These are phyloP conservation scores for Macrotrachela quadricornifera DNA, from an alignment of 1,140 invertebrate genomes.

Conservation along the genomic window DNA sequence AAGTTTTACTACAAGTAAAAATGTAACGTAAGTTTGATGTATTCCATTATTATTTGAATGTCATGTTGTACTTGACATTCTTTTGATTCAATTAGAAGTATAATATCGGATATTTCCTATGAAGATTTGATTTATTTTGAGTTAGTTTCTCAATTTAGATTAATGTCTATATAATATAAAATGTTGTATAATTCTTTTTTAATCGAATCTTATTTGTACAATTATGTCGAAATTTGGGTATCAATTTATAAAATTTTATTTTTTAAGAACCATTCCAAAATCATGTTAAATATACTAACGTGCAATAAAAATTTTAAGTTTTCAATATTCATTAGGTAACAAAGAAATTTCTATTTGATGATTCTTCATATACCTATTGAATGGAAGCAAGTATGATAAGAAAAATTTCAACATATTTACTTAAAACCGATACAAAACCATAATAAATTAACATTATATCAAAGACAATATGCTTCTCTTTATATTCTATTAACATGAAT, in stretches of 20 bases:
- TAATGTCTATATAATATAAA: too few species aligned
- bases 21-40: conserved; percentile 80
- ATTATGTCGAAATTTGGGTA: too few species aligned
- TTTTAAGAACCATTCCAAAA: too few species aligned
- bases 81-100: conserved; percentile 62
- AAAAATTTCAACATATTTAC: conserved; percentile 71
- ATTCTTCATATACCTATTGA: conserved; percentile 89
- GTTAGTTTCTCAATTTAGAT: too few species aligned
- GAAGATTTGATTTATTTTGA: too few species aligned
- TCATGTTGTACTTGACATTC: conserved; percentile 77
- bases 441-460: conserved; percentile 98
- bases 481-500: too few species aligned
- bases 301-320: too few species aligned
- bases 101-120: conserved; percentile 97
- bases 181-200: too few species aligned
- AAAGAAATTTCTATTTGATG: conserved; percentile 94
- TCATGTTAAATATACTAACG: too few species aligned
- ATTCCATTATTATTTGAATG: conserved; percentile 92
- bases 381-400: conserved; percentile 96
- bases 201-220: too few species aligned
- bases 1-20: too few species aligned
- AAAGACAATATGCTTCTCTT: conserved; percentile 80
- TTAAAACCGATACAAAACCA: conserved; percentile 79
- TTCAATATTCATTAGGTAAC: conserved; percentile 83
- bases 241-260: too few species aligned